Base-by-base conservation (phyloP, 2,113 vertebrate species). In the Oreochromis tanganicae region DNA sequence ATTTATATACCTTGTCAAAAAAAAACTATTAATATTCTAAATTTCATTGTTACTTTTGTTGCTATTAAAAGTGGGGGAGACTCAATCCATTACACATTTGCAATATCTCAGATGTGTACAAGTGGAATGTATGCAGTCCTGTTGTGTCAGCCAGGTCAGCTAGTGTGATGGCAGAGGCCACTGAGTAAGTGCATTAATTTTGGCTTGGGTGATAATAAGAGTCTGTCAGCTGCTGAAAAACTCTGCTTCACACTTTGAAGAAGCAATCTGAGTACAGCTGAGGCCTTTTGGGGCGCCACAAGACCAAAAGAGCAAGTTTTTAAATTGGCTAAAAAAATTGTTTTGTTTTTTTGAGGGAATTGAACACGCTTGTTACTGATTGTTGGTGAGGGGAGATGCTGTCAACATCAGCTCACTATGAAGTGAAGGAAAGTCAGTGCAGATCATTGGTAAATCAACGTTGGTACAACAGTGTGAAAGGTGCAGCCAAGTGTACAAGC, bases 301-400 rank as follows among this genome's bases (percentile, higher is more conserved):
- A 3, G 16, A 75, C 41, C 24, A 3, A 27, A 0, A 48, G 9
- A 29, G 41, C 24, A 48, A 9, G 21, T 5, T 0, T 46, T 27
- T 0, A 43, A 16, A 46, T 46, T 73, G 41, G 68, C 41, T 24
- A 63, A 66, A 66, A 36, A 12, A 34, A 1, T 0, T 36, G 10
- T 66, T 12, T n/a, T n/a, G 6, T 38, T 38, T 12, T 19, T 7
- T 66, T 50, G 43, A 2, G 0, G 71, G 9, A 75, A 19, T 19
- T 13, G 27, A 78, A 50, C 9, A 5, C 3, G 0, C 24, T 29
- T 78, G 46, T 78, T 78, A 32, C 27, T 78, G 73, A 66, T n/a
- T 8, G 34, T 38, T 78, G 46, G 16, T 32, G 46, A 0, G 3
- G 1, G 16, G 43, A 32, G 71, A 50, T 32, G 71, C 46, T n/a